Evolutionary conservation across 2,888 invertebrate genomes (phyloP).

Genomic region (Drosophila imparisetae): DNA sequence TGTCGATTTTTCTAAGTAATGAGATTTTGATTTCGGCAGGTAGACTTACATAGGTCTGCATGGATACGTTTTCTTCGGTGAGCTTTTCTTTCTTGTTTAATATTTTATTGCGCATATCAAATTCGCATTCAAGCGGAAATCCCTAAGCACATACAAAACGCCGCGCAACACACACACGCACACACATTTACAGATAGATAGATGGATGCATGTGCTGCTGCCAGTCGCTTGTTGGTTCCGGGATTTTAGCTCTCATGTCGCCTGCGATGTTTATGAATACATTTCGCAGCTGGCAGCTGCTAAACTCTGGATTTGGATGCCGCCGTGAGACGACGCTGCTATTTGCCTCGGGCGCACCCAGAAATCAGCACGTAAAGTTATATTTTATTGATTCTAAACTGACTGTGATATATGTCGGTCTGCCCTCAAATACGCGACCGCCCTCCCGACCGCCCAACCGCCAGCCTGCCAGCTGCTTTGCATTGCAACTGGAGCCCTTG

Average conservation of each 20-base stretch:
- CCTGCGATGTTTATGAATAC: constrained; percentile 75
- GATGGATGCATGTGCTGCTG: constrained; percentile 70
- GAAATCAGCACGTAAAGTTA: constrained; percentile 76
- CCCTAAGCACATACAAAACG: constrained; percentile 73
- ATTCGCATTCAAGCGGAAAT: constrained; percentile 78
- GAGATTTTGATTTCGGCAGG: neutral
- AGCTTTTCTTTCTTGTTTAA: constrained; percentile 47
- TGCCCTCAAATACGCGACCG: neutral
- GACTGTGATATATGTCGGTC: constrained; percentile 67
- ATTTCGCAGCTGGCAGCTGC: constrained; percentile 58
- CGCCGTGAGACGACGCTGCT: constrained; percentile 53
- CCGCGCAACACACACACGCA: constrained; percentile 35
- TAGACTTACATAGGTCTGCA: neutral
- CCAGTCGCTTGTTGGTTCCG: constrained; percentile 71
- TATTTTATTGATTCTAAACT: constrained; percentile 78
- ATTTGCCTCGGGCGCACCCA: constrained; percentile 50
- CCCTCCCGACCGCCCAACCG: fast-evolving
- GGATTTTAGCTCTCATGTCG: constrained; percentile 65
- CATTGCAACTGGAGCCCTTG: constrained; percentile 31
- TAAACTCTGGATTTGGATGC: constrained; percentile 28
- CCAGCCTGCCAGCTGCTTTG: constrained; percentile 7
- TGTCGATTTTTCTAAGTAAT: neutral
- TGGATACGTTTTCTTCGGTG: constrained; percentile 3
- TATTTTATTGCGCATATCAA: constrained; percentile 80
- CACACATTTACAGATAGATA: constrained; percentile 28